These are phyloP conservation scores for Aphodius granarius DNA, from an alignment of 2,888 invertebrate species.

Conservation along the genomic window DNA sequence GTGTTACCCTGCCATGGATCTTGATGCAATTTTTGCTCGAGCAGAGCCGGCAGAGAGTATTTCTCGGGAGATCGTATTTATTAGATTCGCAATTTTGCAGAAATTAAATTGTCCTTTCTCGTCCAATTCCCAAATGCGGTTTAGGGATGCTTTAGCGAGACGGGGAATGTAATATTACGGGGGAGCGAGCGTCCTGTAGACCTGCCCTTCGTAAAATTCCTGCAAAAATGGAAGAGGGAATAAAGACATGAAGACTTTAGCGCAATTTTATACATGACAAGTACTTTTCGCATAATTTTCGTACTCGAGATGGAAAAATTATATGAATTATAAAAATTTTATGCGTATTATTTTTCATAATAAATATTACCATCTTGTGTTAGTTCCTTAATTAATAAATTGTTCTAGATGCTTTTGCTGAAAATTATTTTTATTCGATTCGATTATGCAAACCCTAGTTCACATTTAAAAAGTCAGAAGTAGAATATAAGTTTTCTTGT, in stretches of 20 bases:
- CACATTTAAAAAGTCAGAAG: too few species aligned
- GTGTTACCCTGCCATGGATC: background rate
- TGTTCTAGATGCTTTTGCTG: too few species aligned
- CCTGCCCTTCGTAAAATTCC: background rate
- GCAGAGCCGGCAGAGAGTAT: background rate
- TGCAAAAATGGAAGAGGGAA: background rate
- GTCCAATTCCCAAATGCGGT: background rate
- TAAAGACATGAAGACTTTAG: background rate
- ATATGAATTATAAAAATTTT: background rate
- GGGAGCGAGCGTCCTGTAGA: background rate
- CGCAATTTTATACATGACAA: background rate
- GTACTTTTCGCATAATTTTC: background rate
- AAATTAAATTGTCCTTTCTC: slow-evolving; percentile 7
- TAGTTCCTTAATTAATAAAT: too few species aligned
- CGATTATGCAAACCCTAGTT: too few species aligned
- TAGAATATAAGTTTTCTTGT: background rate
- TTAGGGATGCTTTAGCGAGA: background rate
- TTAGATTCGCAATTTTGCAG: slow-evolving; percentile 4
- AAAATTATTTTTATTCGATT: too few species aligned
- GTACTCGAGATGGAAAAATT: background rate
- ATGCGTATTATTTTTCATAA: background rate
- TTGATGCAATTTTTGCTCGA: slow-evolving; percentile 6
- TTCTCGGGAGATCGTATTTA: slow-evolving; percentile 13
- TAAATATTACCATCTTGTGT: too few species aligned
- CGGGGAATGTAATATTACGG: background rate